These are phyloP conservation scores for Mormyrus lacerda DNA, from an alignment of 2,113 vertebrate species.

Conservation along the genomic window DNA sequence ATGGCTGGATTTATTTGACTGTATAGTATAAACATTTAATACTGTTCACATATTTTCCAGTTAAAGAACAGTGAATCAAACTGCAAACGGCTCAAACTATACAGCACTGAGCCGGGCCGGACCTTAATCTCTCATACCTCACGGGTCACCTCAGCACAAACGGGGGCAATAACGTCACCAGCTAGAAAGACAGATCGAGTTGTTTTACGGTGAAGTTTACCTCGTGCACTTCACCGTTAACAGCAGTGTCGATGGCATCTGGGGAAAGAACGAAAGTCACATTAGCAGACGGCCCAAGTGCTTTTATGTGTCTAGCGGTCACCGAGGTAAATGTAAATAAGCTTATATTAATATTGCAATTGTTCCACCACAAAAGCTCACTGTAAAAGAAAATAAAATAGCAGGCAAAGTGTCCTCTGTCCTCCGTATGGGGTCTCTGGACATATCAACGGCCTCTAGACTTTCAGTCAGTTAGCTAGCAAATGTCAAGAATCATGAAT, in stretches of 20 bases:
- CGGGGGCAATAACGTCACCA: neutral
- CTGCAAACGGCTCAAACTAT: neutral
- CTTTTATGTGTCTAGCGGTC: neutral
- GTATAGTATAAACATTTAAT: neutral
- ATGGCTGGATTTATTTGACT: neutral
- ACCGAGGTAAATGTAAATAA: neutral
- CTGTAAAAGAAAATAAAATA: neutral
- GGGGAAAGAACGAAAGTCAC: constrained; percentile 32
- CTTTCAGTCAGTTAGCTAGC: neutral
- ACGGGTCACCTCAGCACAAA: neutral
- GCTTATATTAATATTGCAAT: neutral
- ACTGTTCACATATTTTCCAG: neutral
- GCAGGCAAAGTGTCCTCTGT: neutral
- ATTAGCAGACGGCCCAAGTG: neutral
- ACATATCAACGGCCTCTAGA: neutral
- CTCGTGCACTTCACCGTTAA: constrained; percentile 77
- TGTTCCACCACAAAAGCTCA: neutral
- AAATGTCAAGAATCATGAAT: neutral
- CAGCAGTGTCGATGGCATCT: constrained; percentile 66
- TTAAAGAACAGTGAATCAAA: neutral
- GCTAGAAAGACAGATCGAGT: neutral
- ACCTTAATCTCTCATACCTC: neutral
- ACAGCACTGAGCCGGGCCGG: neutral
- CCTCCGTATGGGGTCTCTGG: neutral
- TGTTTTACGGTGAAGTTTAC: constrained; percentile 38